These are phyloP conservation scores for Polydrusus tereticollis DNA, from an alignment of 2,888 invertebrate genomes.

Conservation along the genomic window DNA sequence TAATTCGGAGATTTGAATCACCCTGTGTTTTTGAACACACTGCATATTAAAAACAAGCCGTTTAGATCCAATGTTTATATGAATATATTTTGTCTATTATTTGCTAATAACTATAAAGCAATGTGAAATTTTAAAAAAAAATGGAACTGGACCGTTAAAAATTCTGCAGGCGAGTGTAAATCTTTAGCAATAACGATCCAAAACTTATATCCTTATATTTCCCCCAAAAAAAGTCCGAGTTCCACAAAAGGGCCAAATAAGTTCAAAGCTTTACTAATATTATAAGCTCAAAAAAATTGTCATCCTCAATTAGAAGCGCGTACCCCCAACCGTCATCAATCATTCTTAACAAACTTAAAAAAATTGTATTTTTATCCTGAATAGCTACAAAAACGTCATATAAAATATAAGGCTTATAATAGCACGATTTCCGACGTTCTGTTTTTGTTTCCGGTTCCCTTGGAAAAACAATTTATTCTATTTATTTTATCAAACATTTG, in stretches of 20 bases:
- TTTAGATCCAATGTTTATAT: too few relatives aligned
- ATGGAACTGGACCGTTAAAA: too few relatives aligned
- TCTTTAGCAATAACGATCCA: neutral
- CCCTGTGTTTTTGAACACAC: too few relatives aligned
- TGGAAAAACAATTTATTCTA: slow-evolving; percentile 32
- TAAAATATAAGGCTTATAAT: slow-evolving; percentile 35
- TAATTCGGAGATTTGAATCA: too few relatives aligned
- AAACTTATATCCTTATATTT: neutral
- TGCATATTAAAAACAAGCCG: too few relatives aligned
- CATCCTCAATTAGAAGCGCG: slow-evolving; percentile 27
- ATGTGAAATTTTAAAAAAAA: too few relatives aligned
- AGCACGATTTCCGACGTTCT: slow-evolving; percentile 28
- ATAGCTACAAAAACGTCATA: slow-evolving; percentile 36
- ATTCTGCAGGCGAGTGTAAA: too few relatives aligned
- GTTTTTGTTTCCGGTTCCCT: slow-evolving; percentile 30
- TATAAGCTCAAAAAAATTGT: slow-evolving; percentile 30
- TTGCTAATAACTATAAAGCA: too few relatives aligned
- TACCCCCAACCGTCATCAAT: slow-evolving; percentile 28
- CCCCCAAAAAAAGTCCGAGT: neutral
- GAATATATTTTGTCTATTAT: too few relatives aligned
- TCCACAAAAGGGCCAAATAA: neutral
- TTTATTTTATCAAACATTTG: slow-evolving; percentile 11
- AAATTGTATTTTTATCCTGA: slow-evolving; percentile 35
- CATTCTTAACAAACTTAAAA: slow-evolving; percentile 36
- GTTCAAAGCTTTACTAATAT: neutral